These are phyloP conservation scores for Opisthograptis luteolata DNA, from an alignment of 2,888 invertebrate species.

Conservation along the genomic window DNA sequence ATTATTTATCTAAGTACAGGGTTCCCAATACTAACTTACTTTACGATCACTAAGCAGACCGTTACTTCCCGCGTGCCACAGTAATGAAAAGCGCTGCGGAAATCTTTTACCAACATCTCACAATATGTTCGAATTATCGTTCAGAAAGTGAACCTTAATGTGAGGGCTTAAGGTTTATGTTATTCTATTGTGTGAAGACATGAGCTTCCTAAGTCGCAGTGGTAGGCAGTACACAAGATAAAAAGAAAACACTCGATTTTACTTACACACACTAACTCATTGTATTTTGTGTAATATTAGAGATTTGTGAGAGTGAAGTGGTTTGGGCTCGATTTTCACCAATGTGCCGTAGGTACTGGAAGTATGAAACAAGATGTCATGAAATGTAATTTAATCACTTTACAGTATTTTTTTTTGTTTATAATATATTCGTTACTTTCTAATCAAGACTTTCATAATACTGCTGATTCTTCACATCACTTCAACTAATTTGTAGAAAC, in stretches of 20 bases:
- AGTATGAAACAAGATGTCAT: no score
- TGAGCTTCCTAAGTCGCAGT: not conserved
- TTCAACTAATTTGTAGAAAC: no score
- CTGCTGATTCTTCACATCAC: no score
- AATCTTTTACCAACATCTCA: conserved; percentile 19
- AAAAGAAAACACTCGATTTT: not conserved
- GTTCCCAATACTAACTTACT: conserved; percentile 6
- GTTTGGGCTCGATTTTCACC: no score
- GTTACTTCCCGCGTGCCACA: conserved; percentile 27
- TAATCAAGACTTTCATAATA: no score
- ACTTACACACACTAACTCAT: not conserved
- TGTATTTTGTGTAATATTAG: no score
- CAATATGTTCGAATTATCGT: conserved; percentile 5
- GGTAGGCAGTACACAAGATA: not conserved
- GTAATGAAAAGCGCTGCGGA: conserved; percentile 31
- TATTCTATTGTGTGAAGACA: conserved; percentile 4
- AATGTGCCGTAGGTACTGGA: no score
- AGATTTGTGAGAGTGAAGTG: no score
- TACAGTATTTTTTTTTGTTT: no score
- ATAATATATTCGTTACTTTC: no score
- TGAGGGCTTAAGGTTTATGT: conserved; percentile 2
- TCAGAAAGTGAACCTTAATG: conserved; percentile 14
- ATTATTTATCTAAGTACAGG: not conserved
- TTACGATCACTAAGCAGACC: conserved; percentile 27
- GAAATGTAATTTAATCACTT: no score